Base-by-base conservation (phyloP, 2,113 vertebrate genomes). In the Myiopsitta monachus region DNA sequence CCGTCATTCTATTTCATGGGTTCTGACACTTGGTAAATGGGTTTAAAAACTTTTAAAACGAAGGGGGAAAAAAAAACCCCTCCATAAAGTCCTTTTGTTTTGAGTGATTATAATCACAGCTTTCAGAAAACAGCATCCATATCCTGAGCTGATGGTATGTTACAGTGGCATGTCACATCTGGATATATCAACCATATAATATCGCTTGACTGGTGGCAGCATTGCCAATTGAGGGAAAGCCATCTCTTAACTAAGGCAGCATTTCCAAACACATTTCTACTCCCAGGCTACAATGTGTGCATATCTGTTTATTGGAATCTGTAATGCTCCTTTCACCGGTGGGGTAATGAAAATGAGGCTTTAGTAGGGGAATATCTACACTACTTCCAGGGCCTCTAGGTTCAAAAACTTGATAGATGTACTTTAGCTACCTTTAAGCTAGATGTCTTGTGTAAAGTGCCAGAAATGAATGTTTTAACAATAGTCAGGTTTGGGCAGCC, bases 1-100 rank as follows among this genome's bases (percentile, higher is more conserved):
- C 73, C 38, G 88, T 96, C 92, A 82, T 96, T 96, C 94, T 93
- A 22, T 86, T 95, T 97, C 91, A 96, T 94, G 67, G 81, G 57
- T 27, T 49, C 72, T 96, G 95, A 94, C 88, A 96, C 68, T 83
- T 90, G 41, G 90, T 89, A 97, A 96, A 96, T 61, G 22, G 55
- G 57, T 93, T 96, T 93, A 93, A 95, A 90, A 97, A 77, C 78
- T 96, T 96, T 81, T 63, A 19, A 82, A 72, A 81, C 62, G 47
- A 83, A 69, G n/a, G 18, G 41, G 61, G n/a, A 82, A 33, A 80
- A 86, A 1, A 23, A 22, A 14, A 1, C 0, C 6, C 0, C 3
- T 59, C 6, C 28, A 87, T 82, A 91, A 88, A 94, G 57, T 75
- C 39, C 16, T 93, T 95, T 93, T 91, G 31, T 83, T 96, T 95